Evolutionary conservation across 2,113 vertebrate species (phyloP), one percentile per base, ranked within the genome.

Genomic region (Platysternon megacephalum): DNA sequence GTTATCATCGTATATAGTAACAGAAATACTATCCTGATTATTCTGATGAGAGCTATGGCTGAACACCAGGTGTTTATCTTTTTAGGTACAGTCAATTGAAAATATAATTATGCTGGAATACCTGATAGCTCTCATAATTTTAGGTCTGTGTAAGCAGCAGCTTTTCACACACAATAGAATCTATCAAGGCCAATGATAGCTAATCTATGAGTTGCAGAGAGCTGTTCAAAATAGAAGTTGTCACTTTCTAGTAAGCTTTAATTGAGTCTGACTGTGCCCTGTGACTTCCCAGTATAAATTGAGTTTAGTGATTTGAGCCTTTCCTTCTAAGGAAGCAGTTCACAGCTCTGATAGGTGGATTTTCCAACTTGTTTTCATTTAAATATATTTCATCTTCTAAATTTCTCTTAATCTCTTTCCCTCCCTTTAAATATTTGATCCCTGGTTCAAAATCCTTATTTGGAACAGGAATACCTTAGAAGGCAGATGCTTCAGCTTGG

Each of bases 61-160:
- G 72, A 76, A 76, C 22, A 12, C 72, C 39, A 76, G 72, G 5
- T 44, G 39, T 76, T 76, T 76, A 19, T 92, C n/a, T 35, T 49
- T 88, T 88, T 84, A 61, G 89, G 11, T 85, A 28, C 12, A 78
- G 32, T 58, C 29, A 81, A 84, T 44, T 83, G 29, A 91, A 39
- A 76, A n/a, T 78, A 32, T 85, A 74, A 91, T 85, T 89, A 91
- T 39, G 28, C 28, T 53, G 39, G 51, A 85, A 39, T 86, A 85
- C 86, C 68, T 82, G 13, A 86, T 83, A 85, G 52, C 68, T 84
- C 7, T 12, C 78, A 79, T 88, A 80, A 95, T 93, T 96, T 95
- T 68, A 85, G n/a, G 68, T 52, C 87, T 84, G 35, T 4, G 4
- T 58, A 86, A 92, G n/a, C 39, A 86, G 42, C 49, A 81, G 87